These are phyloP conservation scores for Microtus ochrogaster DNA, from an alignment of 2,113 vertebrate genomes.

Conservation along the genomic window DNA sequence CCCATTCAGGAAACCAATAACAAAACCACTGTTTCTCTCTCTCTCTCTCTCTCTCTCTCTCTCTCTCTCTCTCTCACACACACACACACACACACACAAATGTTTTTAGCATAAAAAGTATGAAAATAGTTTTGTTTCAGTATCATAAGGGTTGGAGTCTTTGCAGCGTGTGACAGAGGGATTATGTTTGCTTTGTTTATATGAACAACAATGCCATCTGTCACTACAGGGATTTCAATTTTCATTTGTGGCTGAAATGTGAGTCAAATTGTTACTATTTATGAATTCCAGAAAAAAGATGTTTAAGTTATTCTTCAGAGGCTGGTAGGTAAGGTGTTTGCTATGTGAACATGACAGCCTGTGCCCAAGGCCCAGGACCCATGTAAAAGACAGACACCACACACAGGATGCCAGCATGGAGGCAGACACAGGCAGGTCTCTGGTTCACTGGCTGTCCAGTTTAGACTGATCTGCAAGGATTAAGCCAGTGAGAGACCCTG, in stretches of 20 bases:
- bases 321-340: neutral
- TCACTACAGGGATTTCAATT: constrained; percentile 20
- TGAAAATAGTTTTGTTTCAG: constrained; percentile 65
- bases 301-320: constrained; percentile 15
- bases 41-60: no score
- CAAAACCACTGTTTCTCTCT: neutral
- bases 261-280: constrained; percentile 56
- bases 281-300: constrained; percentile 37
- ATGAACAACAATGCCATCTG: constrained; percentile 5
- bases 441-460: neutral
- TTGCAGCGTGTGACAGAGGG: neutral
- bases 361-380: neutral
- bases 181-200: constrained; percentile 30
- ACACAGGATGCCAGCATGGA: no score
- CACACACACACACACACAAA: neutral
- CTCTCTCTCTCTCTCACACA: no score
- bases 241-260: constrained; percentile 7
- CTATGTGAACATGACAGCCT: neutral
- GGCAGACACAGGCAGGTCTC: neutral
- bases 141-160: constrained; percentile 29
- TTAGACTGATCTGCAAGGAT: neutral
- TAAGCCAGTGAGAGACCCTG: neutral
- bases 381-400: neutral
- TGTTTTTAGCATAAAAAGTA: neutral
- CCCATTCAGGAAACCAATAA: neutral